Evolutionary conservation across 2,888 invertebrate genomes (phyloP).

Genomic region (Salticus scenicus): DNA sequence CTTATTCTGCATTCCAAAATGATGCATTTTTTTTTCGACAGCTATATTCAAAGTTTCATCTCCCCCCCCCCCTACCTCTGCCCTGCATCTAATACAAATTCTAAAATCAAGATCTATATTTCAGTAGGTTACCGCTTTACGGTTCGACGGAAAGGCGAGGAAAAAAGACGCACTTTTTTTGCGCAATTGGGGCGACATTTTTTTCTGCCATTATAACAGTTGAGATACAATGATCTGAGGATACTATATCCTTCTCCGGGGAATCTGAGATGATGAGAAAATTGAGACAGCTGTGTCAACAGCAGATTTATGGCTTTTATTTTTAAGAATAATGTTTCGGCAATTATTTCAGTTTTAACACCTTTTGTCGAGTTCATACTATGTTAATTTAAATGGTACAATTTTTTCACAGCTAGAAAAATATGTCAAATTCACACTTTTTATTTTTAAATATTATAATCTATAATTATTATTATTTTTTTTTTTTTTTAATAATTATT

Average conservation of each 20-base stretch:
- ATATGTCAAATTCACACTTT: too few relatives aligned
- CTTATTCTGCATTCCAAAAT: not conserved
- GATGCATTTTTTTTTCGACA: not conserved
- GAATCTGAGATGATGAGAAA: constrained; percentile 7
- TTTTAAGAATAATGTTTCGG: too few relatives aligned
- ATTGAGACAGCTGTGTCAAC: not conserved
- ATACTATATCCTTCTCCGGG: not conserved
- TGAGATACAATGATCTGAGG: not conserved
- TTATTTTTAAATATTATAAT: too few relatives aligned
- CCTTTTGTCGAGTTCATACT: too few relatives aligned
- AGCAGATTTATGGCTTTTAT: not conserved
- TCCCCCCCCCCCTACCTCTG: not conserved
- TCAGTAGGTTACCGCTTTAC: constrained; percentile 46
- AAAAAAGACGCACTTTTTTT: constrained; percentile 13
- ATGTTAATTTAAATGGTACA: too few relatives aligned
- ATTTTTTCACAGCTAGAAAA: too few relatives aligned
- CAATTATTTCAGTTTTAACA: too few relatives aligned
- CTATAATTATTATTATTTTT: too few relatives aligned
- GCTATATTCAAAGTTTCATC: not conserved
- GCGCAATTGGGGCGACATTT: not conserved
- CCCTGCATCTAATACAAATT: constrained; percentile 1
- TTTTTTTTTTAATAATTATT: too few relatives aligned
- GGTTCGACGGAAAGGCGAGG: constrained; percentile 13
- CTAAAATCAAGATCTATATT: not conserved
- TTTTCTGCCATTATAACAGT: not conserved